These are phyloP conservation scores for Solea senegalensis DNA, from an alignment of 2,113 vertebrate species.

Conservation along the genomic window DNA sequence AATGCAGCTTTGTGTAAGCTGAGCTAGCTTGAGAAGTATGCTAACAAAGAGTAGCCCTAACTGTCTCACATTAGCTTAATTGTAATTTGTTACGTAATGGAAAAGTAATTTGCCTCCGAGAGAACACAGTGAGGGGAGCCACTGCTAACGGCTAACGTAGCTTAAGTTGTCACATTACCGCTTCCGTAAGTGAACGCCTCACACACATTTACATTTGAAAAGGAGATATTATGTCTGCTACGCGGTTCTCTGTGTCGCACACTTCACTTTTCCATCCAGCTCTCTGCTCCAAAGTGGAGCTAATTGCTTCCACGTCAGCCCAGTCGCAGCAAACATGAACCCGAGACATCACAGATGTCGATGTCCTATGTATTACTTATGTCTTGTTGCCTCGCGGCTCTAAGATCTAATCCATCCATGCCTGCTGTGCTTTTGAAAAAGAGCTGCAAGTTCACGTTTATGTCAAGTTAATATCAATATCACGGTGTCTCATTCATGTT, in stretches of 20 bases:
- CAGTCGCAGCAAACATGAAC: not conserved
- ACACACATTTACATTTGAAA: not conserved
- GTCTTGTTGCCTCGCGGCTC: not conserved
- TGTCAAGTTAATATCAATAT: not conserved
- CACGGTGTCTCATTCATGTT: not conserved
- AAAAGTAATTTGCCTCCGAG: not conserved
- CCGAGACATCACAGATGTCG: not conserved
- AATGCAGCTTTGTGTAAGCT: no score
- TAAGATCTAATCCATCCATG: not conserved
- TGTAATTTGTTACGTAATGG: not conserved
- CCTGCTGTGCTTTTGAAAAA: not conserved
- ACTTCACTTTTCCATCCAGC: constrained; percentile 4
- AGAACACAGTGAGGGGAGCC: no score
- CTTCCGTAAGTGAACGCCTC: not conserved
- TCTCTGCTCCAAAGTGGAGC: not conserved
- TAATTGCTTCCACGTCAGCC: constrained; percentile 15
- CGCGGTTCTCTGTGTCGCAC: constrained; percentile 5
- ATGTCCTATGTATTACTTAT: constrained; percentile 9
- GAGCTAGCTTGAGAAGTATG: no score
- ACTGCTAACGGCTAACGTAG: not conserved
- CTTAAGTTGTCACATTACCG: not conserved
- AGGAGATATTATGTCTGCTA: constrained; percentile 23
- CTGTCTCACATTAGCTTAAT: no score
- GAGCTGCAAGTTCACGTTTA: not conserved
- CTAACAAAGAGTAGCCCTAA: no score